Conservation (phyloP, 2,888 invertebrate species). For the Aelia acuminata region DNA sequence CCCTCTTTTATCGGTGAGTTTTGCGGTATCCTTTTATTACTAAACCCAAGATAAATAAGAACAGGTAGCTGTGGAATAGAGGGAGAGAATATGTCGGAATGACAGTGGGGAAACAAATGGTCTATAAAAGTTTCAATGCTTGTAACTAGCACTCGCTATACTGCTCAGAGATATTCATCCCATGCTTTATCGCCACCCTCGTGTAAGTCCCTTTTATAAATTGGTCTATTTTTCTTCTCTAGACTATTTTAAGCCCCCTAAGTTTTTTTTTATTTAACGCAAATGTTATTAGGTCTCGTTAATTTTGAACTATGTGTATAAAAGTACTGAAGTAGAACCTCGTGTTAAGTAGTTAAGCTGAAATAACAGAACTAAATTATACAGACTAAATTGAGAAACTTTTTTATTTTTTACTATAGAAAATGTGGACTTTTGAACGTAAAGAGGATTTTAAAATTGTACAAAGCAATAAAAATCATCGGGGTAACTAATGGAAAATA, state of each 20-base stretch:
- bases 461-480: too few relatives aligned
- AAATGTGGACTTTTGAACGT: too few relatives aligned
- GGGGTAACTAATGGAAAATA: too few relatives aligned
- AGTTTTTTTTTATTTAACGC: background rate
- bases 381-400: too few relatives aligned
- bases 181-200: background rate
- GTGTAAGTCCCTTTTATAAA: conserved; percentile 25
- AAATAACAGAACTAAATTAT: too few relatives aligned
- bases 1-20: background rate
- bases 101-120: conserved; percentile 20
- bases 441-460: too few relatives aligned
- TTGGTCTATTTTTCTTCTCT: background rate
- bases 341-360: too few relatives aligned
- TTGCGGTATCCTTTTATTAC: background rate
- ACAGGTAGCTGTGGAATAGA: background rate
- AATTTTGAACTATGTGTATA: background rate
- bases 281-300: background rate
- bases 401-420: too few relatives aligned
- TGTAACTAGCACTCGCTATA: conserved; percentile 15
- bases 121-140: conserved; percentile 40
- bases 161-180: conserved; percentile 24
- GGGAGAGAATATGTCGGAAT: background rate
- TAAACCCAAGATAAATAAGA: conserved; percentile 15
- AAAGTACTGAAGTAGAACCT: too few relatives aligned
- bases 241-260: background rate